phyloP scores from a whole-genome alignment of 2,113 vertebrate genomes.

The Cyprinus carpio region DNA sequence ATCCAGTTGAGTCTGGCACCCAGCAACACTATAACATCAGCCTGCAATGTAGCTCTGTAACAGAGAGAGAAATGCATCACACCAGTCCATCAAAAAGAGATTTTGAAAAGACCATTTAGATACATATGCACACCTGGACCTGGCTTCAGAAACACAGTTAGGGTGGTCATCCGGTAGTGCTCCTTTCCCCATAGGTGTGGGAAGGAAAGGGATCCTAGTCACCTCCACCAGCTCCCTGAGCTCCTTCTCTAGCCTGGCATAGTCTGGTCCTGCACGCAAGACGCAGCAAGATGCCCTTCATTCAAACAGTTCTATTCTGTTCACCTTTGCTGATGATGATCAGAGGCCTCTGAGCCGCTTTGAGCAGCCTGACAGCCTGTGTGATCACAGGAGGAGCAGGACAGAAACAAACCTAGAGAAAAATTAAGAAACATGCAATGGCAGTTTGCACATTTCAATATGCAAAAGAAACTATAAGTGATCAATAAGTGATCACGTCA shows the following conservation, averaged over 20 bases:
- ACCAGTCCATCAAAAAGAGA: background rate
- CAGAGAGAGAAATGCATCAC: background rate
- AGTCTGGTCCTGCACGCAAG: constrained; percentile 91
- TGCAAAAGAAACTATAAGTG: background rate
- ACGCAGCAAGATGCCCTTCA: background rate
- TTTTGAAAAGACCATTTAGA: background rate
- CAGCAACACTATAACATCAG: constrained; percentile 89
- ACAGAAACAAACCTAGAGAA: constrained; percentile 77
- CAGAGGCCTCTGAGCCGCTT: constrained; percentile 82
- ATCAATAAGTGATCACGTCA: background rate
- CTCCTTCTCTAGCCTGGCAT: constrained; percentile 82
- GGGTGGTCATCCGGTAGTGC: constrained; percentile 90
- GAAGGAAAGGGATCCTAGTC: constrained; percentile 87
- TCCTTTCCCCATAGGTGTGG: constrained; percentile 97
- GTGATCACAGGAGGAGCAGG: constrained; percentile 79
- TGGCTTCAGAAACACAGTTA: constrained; percentile 89
- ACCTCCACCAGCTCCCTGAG: constrained; percentile 82
- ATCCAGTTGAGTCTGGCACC: constrained; percentile 98
- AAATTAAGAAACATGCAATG: background rate
- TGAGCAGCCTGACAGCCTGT: constrained; percentile 74
- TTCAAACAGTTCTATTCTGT: background rate
- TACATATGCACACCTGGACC: constrained; percentile 77
- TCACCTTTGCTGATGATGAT: constrained; percentile 94
- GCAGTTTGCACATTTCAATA: background rate
- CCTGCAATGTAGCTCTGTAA: constrained; percentile 85